Evolutionary conservation across 2,797 vertebrate genomes (phyloP).

Genomic region (Anas bernieri): DNA sequence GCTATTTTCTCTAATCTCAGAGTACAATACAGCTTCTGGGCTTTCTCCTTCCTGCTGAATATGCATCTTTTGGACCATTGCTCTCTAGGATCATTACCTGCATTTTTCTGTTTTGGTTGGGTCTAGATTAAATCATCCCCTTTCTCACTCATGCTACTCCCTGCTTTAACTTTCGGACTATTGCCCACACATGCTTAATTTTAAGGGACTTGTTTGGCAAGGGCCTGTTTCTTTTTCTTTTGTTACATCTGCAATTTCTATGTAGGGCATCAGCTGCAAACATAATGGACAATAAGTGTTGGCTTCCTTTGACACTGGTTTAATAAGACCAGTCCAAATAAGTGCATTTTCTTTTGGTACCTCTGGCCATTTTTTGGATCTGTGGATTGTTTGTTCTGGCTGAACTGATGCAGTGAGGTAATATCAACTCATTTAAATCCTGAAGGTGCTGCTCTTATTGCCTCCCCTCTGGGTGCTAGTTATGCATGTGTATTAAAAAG

Average conservation of each 20-base stretch:
- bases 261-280: neutral
- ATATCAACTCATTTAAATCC: neutral
- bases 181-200: constrained; percentile 7
- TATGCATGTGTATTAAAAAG: neutral
- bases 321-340: constrained; percentile 7
- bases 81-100: neutral
- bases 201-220: neutral
- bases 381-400: neutral
- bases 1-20: neutral
- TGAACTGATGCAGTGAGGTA: neutral
- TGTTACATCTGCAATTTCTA: constrained; percentile 32
- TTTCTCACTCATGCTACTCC: neutral
- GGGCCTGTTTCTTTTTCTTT: constrained; percentile 2
- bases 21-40: neutral
- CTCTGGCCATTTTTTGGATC: neutral
- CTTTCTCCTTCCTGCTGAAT: neutral
- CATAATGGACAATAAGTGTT: constrained; percentile 29
- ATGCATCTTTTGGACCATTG: constrained; percentile 22
- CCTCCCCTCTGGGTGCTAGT: neutral
- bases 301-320: constrained; percentile 4
- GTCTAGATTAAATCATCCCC: neutral
- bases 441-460: neutral
- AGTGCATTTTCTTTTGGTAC: neutral
- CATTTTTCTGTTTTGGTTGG: constrained; percentile 11
- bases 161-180: neutral